These are phyloP conservation scores for Danaus chrysippus DNA, from an alignment of 2,888 invertebrate genomes.

Conservation along the genomic window DNA sequence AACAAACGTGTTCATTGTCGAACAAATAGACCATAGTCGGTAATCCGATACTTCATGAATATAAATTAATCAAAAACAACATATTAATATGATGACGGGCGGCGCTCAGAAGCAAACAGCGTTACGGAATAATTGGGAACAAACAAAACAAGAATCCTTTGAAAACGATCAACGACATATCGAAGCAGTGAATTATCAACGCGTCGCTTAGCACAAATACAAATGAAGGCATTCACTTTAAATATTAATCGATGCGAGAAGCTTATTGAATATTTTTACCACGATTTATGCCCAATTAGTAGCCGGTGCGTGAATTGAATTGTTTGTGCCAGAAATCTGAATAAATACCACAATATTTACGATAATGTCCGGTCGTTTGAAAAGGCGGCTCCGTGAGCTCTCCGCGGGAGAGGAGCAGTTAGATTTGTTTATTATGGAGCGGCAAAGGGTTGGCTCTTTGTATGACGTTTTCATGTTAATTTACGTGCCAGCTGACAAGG, in stretches of 20 bases:
- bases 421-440: constrained; percentile 64
- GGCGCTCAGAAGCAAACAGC: constrained; percentile 38
- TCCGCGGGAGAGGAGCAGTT: constrained; percentile 57
- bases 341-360: constrained; percentile 78
- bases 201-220: constrained; percentile 62
- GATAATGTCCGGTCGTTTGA: constrained; percentile 70
- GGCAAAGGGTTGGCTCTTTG: constrained; percentile 73
- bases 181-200: constrained; percentile 59
- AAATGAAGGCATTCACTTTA: constrained; percentile 68
- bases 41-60: constrained; percentile 39
- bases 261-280: constrained; percentile 74
- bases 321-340: constrained; percentile 74
- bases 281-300: constrained; percentile 77
- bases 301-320: constrained; percentile 76
- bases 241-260: constrained; percentile 72
- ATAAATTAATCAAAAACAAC: constrained; percentile 48
- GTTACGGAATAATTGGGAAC: constrained; percentile 34
- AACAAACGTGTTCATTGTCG: constrained; percentile 33
- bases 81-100: constrained; percentile 37
- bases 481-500: constrained; percentile 60
- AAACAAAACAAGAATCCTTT: constrained; percentile 48
- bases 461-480: constrained; percentile 63
- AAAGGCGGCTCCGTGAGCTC: constrained; percentile 58
- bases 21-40: constrained; percentile 23
- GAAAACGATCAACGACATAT: constrained; percentile 55